Base-by-base conservation (phyloP, 1,140 invertebrate genomes). In the Zophobas atratus region DNA sequence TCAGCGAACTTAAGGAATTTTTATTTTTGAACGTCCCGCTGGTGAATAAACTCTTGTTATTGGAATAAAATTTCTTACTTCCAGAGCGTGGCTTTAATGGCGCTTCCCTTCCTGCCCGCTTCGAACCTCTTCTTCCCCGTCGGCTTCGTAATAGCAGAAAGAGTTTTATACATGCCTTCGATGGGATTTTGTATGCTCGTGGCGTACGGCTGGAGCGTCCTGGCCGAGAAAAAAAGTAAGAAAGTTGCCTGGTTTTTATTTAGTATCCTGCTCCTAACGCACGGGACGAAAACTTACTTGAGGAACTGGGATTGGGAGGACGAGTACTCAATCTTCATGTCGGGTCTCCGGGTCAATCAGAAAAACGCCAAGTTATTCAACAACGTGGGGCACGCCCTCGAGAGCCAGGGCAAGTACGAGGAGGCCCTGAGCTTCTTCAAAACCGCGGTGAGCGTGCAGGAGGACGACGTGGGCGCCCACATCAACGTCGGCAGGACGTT, bases 101-200 rank as follows among this genome's bases (percentile, higher is more conserved):
- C 96, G 51, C 88, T 99, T 55, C 96, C 98, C 75, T 99, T 98
- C 87, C 87, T 99, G 74, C 98, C 98, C 20, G 97, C 98, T 0
- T 97, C 96, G 46, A 99, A 99, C 90, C 89, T 99, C 33, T 98
- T 99, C 88, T 98, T 99, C 84, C 97, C 97, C 0, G 98, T 99
- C 76, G 98, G 98, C 2, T 99, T 99, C 88, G 97, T 99, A 41
- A 93, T 99, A 5, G 98, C 98, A 2, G 98, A 99, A 88, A 89
- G 98, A 82, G 94, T 99, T 43, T 90, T 99, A 0, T 99, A 99
- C 87, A 96, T 98, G 88, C 97, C 98, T 1, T 99, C 97, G 1
- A 98, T 99, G 95, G 98, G 97, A 5, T 99, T 97, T 88, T 99
- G 97, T 84, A 92, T 99, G 86, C 88, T 99, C 1, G 90, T 98